These are phyloP conservation scores for Sakesphorus luctuosus DNA, from an alignment of 2,113 vertebrate genomes.

Conservation along the genomic window DNA sequence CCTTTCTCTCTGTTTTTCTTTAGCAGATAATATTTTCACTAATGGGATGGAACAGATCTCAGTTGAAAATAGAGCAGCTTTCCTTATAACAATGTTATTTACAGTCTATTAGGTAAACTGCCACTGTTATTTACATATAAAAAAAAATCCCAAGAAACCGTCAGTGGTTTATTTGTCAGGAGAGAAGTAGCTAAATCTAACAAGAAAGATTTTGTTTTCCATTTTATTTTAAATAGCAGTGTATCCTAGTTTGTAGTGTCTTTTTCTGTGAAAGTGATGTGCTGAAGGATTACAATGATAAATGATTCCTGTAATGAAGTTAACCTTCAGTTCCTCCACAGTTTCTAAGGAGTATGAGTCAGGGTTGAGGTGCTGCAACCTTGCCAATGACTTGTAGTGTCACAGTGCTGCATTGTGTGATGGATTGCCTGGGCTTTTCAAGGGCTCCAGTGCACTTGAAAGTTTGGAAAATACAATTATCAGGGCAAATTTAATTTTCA, in stretches of 20 bases:
- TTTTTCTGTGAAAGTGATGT: not conserved
- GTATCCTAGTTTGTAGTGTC: not conserved
- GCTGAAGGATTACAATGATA: not conserved
- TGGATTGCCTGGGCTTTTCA: not conserved
- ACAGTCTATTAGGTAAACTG: not conserved
- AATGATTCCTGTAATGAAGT: not conserved
- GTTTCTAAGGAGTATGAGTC: not conserved
- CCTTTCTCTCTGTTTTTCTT: not conserved
- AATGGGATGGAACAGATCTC: not conserved
- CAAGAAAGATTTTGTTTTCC: not conserved
- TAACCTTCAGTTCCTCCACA: not conserved
- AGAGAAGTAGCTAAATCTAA: not conserved
- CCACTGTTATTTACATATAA: not conserved
- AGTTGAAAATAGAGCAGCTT: not conserved
- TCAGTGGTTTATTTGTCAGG: not conserved
- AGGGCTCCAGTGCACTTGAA: not conserved
- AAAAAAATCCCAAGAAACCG: not conserved
- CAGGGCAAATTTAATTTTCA: not conserved
- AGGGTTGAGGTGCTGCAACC: not conserved
- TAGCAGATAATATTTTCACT: not conserved
- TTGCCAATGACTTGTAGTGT: not conserved
- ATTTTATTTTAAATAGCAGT: not conserved
- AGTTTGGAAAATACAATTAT: not conserved
- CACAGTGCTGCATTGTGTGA: not conserved
- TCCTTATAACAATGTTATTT: not conserved